These are phyloP conservation scores for Laticauda laticaudata DNA, from an alignment of 2,113 vertebrate species.

Conservation along the genomic window DNA sequence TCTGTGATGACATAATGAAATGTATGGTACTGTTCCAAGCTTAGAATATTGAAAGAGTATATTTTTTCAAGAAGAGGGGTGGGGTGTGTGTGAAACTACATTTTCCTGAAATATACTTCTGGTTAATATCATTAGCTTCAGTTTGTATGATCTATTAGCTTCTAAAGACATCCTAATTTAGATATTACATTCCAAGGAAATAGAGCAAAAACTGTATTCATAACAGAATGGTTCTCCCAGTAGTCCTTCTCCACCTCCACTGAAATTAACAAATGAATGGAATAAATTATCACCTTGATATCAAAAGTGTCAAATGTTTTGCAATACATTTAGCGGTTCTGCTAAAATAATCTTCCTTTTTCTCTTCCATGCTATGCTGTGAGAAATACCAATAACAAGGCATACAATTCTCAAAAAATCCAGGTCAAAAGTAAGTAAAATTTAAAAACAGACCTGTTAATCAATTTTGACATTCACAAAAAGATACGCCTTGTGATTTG, in stretches of 20 bases:
- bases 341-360: not conserved
- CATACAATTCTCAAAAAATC: not conserved
- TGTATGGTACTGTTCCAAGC: not conserved
- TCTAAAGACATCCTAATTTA: not conserved
- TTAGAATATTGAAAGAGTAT: not conserved
- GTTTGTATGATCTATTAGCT: not conserved
- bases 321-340: not conserved
- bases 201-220: not conserved
- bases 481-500: not conserved
- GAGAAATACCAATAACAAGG: accelerated
- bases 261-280: conserved; percentile 17
- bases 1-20: not conserved
- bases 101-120: not conserved
- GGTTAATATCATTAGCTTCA: not conserved
- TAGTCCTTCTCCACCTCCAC: not conserved
- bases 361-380: not conserved
- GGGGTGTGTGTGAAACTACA: not conserved
- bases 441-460: not conserved
- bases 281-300: conserved; percentile 35
- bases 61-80: not conserved
- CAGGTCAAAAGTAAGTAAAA: not conserved
- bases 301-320: not conserved
- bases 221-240: not conserved
- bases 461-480: not conserved
- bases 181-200: not conserved